Evolutionary conservation across 2,888 invertebrate species (phyloP).

Genomic region (Heliconius ethilla): DNA sequence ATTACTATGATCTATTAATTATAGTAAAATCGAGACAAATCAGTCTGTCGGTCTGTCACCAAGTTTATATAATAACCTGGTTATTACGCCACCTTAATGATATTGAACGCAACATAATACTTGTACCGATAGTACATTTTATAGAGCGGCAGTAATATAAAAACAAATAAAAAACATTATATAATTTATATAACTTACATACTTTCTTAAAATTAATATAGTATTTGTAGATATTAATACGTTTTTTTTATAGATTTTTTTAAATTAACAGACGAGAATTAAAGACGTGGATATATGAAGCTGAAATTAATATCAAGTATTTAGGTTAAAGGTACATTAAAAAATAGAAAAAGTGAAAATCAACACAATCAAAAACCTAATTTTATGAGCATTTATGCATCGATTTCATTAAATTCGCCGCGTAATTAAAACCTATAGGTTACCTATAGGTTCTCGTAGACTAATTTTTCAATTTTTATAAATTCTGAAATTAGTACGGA

Average conservation of each 20-base stretch:
- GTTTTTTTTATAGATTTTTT: background rate
- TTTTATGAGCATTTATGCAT: too few relatives aligned
- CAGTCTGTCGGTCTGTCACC: conserved; percentile 40
- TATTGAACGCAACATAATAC: conserved; percentile 43
- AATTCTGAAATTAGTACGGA: too few relatives aligned
- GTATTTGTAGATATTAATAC: background rate
- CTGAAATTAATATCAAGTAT: too few relatives aligned
- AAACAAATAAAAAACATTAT: conserved; percentile 2
- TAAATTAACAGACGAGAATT: background rate
- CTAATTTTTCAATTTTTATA: too few relatives aligned
- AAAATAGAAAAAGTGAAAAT: too few relatives aligned
- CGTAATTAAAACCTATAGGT: too few relatives aligned
- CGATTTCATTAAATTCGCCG: too few relatives aligned
- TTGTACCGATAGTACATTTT: conserved; percentile 25
- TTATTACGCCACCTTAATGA: conserved; percentile 49
- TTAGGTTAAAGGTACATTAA: too few relatives aligned
- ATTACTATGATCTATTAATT: background rate
- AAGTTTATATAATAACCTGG: conserved; percentile 37
- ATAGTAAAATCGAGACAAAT: conserved; percentile 25
- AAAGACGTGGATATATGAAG: too few relatives aligned
- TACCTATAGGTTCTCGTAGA: too few relatives aligned
- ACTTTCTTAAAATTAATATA: background rate
- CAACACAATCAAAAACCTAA: too few relatives aligned
- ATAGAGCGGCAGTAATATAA: conserved; percentile 32
- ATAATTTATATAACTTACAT: background rate